These are phyloP conservation scores for Thecocarcelia acutangulata DNA, from an alignment of 2,888 invertebrate species.

Conservation along the genomic window DNA sequence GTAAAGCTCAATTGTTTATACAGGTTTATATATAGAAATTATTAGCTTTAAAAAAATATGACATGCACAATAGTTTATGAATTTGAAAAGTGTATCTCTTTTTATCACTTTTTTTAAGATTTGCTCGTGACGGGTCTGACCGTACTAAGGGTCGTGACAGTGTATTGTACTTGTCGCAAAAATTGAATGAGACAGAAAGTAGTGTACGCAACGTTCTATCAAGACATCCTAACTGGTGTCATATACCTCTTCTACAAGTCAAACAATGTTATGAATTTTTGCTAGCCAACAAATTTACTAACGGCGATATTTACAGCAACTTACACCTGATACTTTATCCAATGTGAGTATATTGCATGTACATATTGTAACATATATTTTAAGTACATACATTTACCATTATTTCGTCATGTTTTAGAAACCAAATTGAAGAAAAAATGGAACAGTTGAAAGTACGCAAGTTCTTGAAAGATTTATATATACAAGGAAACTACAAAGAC, in stretches of 20 bases:
- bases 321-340: conserved; percentile 87
- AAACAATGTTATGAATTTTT: conserved; percentile 84
- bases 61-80: no score
- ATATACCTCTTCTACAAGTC: conserved; percentile 84
- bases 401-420: conserved; percentile 72
- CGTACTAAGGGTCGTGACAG: conserved; percentile 82
- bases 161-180: conserved; percentile 79
- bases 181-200: conserved; percentile 76
- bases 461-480: conserved; percentile 73
- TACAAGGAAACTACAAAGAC: conserved; percentile 74
- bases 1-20: no score
- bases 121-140: conserved; percentile 84
- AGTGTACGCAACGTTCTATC: conserved; percentile 80
- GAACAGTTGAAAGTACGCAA: conserved; percentile 72
- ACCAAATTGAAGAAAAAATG: conserved; percentile 79
- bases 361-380: not conserved
- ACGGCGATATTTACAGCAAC: conserved; percentile 84
- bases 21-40: no score
- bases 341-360: conserved; percentile 81
- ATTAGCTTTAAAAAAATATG: no score
- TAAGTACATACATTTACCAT: not conserved
- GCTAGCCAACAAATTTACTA: conserved; percentile 82
- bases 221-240: conserved; percentile 86
- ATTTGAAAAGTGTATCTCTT: no score
- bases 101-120: conserved; percentile 80